Evolutionary conservation across 2,113 vertebrate genomes (phyloP).

Genomic region (Dipodomys stephensi): DNA sequence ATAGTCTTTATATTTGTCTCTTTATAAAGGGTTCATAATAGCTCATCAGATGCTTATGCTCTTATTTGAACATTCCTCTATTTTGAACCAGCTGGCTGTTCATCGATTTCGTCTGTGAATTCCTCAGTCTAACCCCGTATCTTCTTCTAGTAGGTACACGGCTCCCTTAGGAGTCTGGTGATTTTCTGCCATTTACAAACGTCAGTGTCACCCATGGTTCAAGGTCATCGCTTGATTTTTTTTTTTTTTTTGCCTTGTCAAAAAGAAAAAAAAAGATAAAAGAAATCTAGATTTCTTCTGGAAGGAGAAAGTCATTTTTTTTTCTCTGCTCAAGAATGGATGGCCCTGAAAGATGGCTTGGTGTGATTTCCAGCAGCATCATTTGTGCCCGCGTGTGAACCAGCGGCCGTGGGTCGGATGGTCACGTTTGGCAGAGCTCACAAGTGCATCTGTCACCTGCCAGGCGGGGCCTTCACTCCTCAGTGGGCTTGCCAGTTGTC

Average conservation of each 20-base stretch:
- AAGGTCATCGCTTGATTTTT: neutral
- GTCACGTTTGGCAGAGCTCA: slow-evolving; percentile 53
- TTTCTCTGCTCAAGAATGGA: slow-evolving; percentile 52
- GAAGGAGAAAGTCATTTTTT: slow-evolving; percentile 34
- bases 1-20: slow-evolving; percentile 47
- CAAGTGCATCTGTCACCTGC: slow-evolving; percentile 62
- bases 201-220: slow-evolving; percentile 29
- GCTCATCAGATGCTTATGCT: neutral
- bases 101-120: slow-evolving; percentile 43
- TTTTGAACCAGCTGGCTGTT: slow-evolving; percentile 25
- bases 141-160: neutral
- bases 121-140: neutral
- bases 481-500: slow-evolving; percentile 58
- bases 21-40: slow-evolving; percentile 14
- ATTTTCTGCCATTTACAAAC: slow-evolving; percentile 27
- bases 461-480: slow-evolving; percentile 53
- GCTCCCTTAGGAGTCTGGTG: neutral
- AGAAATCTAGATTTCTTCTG: slow-evolving; percentile 30
- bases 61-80: slow-evolving; percentile 47
- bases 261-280: neutral
- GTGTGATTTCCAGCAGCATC: neutral
- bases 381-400: slow-evolving; percentile 58
- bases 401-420: slow-evolving; percentile 51
- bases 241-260: neutral
- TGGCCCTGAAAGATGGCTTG: slow-evolving; percentile 10